phyloP scores from a whole-genome alignment of 53 echinoderm and acorn worm genomes.

The Stichopus horrens region DNA sequence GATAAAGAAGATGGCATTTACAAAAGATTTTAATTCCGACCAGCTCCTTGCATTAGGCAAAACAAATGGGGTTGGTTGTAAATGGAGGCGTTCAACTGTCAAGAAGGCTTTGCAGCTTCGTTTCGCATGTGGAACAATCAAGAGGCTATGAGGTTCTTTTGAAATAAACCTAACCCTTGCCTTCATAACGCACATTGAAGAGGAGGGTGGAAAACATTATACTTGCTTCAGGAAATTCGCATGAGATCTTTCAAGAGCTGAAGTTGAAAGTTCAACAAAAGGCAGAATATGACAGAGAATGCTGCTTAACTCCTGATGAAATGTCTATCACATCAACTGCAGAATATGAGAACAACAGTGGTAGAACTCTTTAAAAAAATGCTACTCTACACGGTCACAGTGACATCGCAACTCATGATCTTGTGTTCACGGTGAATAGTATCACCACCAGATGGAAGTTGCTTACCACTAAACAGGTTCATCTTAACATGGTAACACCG shows the following conservation, averaged over 20 bases:
- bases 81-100: constrained; percentile 24
- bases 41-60: constrained; percentile 16
- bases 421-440: constrained; percentile 65
- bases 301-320: constrained; percentile 69
- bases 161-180: constrained; percentile 40
- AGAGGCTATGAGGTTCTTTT: constrained; percentile 36
- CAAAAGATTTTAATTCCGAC: constrained; percentile 31
- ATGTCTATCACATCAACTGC: constrained; percentile 66
- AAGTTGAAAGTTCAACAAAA: constrained; percentile 60
- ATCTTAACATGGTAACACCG: constrained; percentile 54
- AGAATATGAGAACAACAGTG: constrained; percentile 58
- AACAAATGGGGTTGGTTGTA: constrained; percentile 3
- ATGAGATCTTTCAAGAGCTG: constrained; percentile 53
- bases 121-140: constrained; percentile 37
- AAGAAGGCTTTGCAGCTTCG: constrained; percentile 41
- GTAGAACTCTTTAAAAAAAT: constrained; percentile 38
- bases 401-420: constrained; percentile 63
- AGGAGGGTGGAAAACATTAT: constrained; percentile 41
- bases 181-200: constrained; percentile 50
- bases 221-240: constrained; percentile 50
- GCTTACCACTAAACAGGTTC: constrained; percentile 67
- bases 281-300: constrained; percentile 57
- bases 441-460: constrained; percentile 68
- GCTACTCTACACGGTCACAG: constrained; percentile 63
- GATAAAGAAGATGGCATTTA: constrained; percentile 31